phyloP scores from a whole-genome alignment of 1,140 invertebrate species.

The Brachionus asplanchnoidis region DNA sequence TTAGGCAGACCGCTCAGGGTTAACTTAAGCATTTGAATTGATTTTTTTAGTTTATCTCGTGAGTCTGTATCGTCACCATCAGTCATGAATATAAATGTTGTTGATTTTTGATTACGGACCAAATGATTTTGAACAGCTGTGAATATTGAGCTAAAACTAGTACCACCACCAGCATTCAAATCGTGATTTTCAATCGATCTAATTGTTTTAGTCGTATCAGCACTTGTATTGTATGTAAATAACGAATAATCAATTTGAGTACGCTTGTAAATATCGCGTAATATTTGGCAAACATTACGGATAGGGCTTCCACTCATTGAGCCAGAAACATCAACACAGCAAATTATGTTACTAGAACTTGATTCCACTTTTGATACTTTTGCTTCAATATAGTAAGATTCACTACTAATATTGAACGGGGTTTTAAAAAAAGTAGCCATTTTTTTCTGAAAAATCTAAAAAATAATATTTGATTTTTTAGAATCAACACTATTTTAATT shows the following conservation, averaged over 20 bases:
- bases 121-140: neutral
- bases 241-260: constrained; percentile 5
- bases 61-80: neutral
- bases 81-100: constrained; percentile 38
- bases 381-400: neutral
- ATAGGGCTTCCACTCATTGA: constrained; percentile 20
- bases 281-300: constrained; percentile 8
- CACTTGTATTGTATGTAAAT: constrained; percentile 1
- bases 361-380: neutral
- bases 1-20: neutral
- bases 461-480: neutral
- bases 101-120: neutral
- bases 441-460: neutral
- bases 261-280: constrained; percentile 1
- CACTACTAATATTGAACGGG: neutral
- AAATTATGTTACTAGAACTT: constrained; percentile 1
- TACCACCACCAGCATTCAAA: neutral
- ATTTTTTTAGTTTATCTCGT: neutral
- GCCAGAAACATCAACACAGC: neutral
- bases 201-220: neutral
- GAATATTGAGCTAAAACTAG: constrained; percentile 1
- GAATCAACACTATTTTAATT: neutral
- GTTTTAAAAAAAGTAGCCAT: constrained; percentile 26
- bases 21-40: neutral
- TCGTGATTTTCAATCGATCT: neutral